Conservation (phyloP, 2,113 vertebrate genomes). For the Tonatia bakeri region DNA sequence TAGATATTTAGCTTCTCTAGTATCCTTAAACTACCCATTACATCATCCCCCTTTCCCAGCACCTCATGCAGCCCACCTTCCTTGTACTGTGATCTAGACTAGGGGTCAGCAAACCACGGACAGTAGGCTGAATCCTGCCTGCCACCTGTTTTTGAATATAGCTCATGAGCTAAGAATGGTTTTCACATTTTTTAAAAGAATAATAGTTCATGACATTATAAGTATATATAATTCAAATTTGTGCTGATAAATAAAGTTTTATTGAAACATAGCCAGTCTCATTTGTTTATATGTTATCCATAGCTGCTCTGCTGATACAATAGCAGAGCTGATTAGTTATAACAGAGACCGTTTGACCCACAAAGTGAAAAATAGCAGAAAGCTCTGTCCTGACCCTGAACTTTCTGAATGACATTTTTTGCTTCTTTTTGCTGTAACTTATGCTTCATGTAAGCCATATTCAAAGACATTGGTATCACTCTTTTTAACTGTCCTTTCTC, state of each 20-base stretch:
- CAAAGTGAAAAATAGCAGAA: background rate
- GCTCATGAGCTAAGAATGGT: background rate
- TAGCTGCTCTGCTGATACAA: background rate
- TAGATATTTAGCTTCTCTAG: background rate
- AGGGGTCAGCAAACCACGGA: background rate
- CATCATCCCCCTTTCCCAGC: background rate
- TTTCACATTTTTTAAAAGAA: background rate
- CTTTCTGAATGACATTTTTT: background rate
- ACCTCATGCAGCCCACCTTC: background rate
- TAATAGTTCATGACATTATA: background rate
- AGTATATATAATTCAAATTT: background rate
- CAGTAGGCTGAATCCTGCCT: background rate
- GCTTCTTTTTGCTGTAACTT: background rate
- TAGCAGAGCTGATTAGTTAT: background rate
- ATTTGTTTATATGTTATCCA: background rate
- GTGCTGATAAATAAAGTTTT: background rate
- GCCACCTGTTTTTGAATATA: background rate
- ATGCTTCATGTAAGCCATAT: background rate
- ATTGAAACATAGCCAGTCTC: background rate
- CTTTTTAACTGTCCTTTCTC: background rate
- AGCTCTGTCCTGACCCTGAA: background rate
- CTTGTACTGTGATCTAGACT: background rate
- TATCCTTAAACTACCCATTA: background rate
- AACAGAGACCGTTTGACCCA: background rate
- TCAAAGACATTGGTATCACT: background rate